A percentile compares a stretch with the other conserved stretches of the same genome.
phyloP scores from a whole-genome alignment of 2,888 invertebrate species.

The Eilema caniola region DNA sequence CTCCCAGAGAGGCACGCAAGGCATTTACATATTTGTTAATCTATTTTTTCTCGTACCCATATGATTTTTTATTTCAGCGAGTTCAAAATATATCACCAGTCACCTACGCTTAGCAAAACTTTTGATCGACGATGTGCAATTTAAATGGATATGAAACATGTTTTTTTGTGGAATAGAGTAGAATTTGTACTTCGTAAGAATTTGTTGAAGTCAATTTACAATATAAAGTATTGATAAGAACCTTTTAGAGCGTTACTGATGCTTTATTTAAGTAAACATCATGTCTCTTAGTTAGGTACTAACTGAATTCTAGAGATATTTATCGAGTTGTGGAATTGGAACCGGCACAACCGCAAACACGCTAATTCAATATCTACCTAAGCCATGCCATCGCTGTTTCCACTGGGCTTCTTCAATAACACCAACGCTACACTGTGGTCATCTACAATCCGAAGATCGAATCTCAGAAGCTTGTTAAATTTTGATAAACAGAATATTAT shows the following conservation, averaged over 20 bases:
- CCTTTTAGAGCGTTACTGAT: neutral
- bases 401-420: neutral
- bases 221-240: neutral
- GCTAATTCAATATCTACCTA: neutral
- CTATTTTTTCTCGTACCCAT: conserved; percentile 19
- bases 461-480: neutral
- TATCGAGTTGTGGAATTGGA: neutral
- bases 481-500: neutral
- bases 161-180: neutral
- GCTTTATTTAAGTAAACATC: neutral
- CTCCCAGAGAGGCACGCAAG: conserved; percentile 24
- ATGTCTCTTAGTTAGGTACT: neutral
- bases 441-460: neutral
- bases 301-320: neutral
- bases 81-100: neutral
- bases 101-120: neutral
- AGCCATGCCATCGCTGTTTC: conserved; percentile 3
- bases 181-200: too few relatives aligned
- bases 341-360: neutral
- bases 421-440: neutral
- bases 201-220: neutral
- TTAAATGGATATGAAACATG: neutral
- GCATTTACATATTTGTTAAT: conserved; percentile 48
- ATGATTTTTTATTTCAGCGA: neutral
- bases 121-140: neutral